These are phyloP conservation scores for Belonocnema kinseyi DNA, from an alignment of 1,140 invertebrate species.

Conservation along the genomic window DNA sequence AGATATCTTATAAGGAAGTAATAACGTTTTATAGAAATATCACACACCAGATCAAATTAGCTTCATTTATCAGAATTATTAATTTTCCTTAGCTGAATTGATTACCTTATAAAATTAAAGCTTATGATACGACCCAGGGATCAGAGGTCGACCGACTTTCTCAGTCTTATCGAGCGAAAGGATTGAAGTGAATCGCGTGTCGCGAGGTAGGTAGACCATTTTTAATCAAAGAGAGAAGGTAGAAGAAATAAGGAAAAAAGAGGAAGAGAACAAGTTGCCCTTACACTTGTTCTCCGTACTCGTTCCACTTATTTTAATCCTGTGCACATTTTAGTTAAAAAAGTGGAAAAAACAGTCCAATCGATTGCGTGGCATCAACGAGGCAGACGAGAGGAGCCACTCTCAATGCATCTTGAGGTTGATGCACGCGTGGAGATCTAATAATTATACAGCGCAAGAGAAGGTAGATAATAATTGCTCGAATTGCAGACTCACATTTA, in stretches of 20 bases:
- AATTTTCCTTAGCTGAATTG: neutral
- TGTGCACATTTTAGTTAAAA: constrained; percentile 30
- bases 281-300: constrained; percentile 44
- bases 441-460: neutral
- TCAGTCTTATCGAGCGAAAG: constrained; percentile 39
- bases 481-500: neutral
- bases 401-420: neutral
- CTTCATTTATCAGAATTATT: constrained; percentile 20
- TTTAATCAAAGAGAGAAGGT: constrained; percentile 40
- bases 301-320: neutral
- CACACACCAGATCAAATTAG: constrained; percentile 17
- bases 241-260: constrained; percentile 43
- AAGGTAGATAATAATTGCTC: neutral
- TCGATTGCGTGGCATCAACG: constrained; percentile 49
- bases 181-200: constrained; percentile 44
- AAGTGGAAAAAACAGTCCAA: constrained; percentile 34
- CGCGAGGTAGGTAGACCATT: constrained; percentile 24
- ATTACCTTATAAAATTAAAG: constrained; percentile 18
- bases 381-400: neutral
- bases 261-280: constrained; percentile 45
- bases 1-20: neutral
- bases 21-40: constrained; percentile 27
- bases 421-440: neutral
- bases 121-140: constrained; percentile 6
- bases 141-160: constrained; percentile 29